A percentile compares a stretch with the other conserved stretches of the same genome.
Conservation (phyloP, 2,113 vertebrate species). For the Paramisgurnus dabryanus region DNA sequence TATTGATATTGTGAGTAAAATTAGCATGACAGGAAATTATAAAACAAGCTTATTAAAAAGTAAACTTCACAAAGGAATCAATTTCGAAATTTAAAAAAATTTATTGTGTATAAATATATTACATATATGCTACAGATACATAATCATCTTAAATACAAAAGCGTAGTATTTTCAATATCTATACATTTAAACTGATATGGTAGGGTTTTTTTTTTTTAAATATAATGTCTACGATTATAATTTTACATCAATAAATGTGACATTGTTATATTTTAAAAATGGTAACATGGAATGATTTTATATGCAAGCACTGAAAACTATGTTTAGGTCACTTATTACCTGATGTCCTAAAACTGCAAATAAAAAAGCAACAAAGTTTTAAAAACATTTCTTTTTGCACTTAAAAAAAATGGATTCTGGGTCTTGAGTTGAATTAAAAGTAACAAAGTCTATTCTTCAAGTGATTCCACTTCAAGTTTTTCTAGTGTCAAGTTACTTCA, state of each 20-base stretch:
- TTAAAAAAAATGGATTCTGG: constrained; percentile 7
- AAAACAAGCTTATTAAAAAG: not conserved
- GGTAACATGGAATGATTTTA: constrained; percentile 97
- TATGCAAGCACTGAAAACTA: constrained; percentile 62
- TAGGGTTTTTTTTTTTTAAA: constrained; percentile 89
- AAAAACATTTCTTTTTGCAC: not conserved
- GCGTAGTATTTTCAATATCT: constrained; percentile 99
- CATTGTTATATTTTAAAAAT: constrained; percentile 78
- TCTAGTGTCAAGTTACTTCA: constrained; percentile 41
- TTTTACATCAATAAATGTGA: constrained; percentile 98
- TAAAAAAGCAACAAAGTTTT: constrained; percentile 3
- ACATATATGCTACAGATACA: constrained; percentile 99
- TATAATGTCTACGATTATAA: constrained; percentile 99
- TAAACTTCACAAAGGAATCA: not conserved
- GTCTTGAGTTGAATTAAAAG: not conserved
- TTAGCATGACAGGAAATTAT: not conserved
- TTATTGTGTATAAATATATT: constrained; percentile 99
- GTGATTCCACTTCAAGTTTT: constrained; percentile 57
- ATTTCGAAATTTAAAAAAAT: constrained; percentile 93
- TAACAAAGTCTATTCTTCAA: constrained; percentile 46
- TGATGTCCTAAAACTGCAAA: not conserved
- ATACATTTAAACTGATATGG: constrained; percentile 99
- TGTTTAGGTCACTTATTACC: constrained; percentile 16
- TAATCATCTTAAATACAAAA: constrained; percentile 99
- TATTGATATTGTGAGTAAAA: too few relatives aligned